These are phyloP conservation scores for Erebia ligea DNA, from an alignment of 2,888 invertebrate genomes.

Conservation along the genomic window DNA sequence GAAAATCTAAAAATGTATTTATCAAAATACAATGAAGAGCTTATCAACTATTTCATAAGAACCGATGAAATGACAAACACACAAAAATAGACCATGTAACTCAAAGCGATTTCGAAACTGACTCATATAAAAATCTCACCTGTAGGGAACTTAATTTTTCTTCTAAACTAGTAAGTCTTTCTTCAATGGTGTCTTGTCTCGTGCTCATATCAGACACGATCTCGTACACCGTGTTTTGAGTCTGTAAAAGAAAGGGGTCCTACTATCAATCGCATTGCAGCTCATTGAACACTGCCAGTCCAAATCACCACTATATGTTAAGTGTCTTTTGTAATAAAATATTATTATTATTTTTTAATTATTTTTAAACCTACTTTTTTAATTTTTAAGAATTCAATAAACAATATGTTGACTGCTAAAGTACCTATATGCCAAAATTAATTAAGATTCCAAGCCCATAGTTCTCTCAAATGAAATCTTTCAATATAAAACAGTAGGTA, in stretches of 20 bases:
- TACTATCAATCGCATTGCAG: slow-evolving; percentile 82
- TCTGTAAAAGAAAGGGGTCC: slow-evolving; percentile 88
- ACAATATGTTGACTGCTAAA: no score
- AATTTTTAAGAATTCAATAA: no score
- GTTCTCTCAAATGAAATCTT: no score
- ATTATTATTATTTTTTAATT: not conserved
- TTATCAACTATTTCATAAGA: no score
- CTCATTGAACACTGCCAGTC: slow-evolving; percentile 66
- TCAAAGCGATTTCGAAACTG: no score
- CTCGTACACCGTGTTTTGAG: slow-evolving; percentile 98
- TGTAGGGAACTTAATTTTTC: slow-evolving; percentile 94
- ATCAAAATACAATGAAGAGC: no score
- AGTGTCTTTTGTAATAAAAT: slow-evolving; percentile 43
- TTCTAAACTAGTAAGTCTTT: slow-evolving; percentile 95
- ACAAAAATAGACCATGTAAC: not conserved
- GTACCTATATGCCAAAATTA: no score
- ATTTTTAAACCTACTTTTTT: not conserved
- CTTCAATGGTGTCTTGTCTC: slow-evolving; percentile 96
- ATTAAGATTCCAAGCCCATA: no score
- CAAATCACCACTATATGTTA: slow-evolving; percentile 57
- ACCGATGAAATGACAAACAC: not conserved
- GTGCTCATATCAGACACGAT: slow-evolving; percentile 98
- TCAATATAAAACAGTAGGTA: no score
- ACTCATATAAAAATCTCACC: slow-evolving; percentile 61
- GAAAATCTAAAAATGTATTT: no score